Base-by-base conservation (phyloP, 1,140 invertebrate species). In the Bradynema listronoti region DNA sequence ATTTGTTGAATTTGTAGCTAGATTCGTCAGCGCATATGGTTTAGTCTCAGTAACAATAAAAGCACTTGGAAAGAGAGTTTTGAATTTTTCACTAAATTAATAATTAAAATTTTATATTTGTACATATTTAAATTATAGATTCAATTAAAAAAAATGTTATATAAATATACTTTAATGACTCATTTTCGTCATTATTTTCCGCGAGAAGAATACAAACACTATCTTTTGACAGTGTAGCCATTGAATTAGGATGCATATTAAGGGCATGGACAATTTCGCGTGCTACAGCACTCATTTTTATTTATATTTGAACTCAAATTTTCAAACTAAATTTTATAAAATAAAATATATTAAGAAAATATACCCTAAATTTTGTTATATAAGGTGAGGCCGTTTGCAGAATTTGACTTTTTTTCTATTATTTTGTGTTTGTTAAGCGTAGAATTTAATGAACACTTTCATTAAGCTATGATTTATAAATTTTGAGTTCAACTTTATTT, bases 261-360 rank as follows among this genome's bases (percentile, higher is more conserved):
- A 61, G 55, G 24, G 59, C 59, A 36, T 47, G 32, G 16, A 33
- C 43, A 29, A 61, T 36, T 36, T 61, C 59, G 39, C 56, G 49
- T 5, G 59, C 45, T n/a, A 60, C 42, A 16, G 59, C 59, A 61
- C 59, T 60, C 59, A 61, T 61, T 61, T 45, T 56, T 24, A 56
- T 7, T 19, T 50, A 30, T 50, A n/a, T 50, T 50, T 2, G 25
- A 51, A 33, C 25, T 14, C 11, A 45, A 45, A 45, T 45, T 2
- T n/a, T 7, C 1, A 43, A 43, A 43, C 9, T 11, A 11, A 11
- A 43, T 3, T 2, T 22, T 4, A 45, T 45, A 24, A 24, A 45
- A 45, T 45, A 45, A 45, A 11, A 27, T 46, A 16, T 27, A 24
- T 27, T 3, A 24, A 1, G 30, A 46, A 24, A 46, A 3, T n/a